Percentiles rank a stretch among this genome's conserved stretches.
These are phyloP conservation scores for Gobio occitaniae DNA, from an alignment of 2,797 vertebrate genomes.

Conservation along the genomic window DNA sequence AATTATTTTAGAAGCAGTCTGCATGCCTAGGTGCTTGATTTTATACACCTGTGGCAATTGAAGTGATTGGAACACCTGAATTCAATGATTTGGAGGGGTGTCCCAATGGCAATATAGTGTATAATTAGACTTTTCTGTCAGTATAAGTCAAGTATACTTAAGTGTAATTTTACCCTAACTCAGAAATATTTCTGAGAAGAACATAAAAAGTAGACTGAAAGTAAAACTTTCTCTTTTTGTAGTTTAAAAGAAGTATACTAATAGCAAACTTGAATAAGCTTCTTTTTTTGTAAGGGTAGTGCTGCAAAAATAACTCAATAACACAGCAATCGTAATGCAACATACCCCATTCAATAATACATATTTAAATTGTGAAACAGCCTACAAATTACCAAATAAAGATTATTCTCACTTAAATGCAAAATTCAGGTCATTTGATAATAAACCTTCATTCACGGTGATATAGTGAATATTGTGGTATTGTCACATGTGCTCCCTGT, in stretches of 20 bases:
- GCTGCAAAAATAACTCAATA: background rate
- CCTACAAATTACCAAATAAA: background rate
- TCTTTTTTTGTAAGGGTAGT: background rate
- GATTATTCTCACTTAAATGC: background rate
- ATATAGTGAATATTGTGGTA: background rate
- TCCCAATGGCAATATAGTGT: too few relatives aligned
- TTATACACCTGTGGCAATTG: too few relatives aligned
- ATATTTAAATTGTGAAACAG: background rate
- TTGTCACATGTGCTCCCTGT: too few relatives aligned
- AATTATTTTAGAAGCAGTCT: too few relatives aligned
- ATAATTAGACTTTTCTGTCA: too few relatives aligned
- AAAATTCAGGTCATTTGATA: background rate
- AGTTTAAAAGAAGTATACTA: background rate
- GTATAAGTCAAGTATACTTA: too few relatives aligned
- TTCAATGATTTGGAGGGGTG: too few relatives aligned
- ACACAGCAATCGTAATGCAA: background rate
- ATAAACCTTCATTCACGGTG: background rate
- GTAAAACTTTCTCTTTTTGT: background rate
- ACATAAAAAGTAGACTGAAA: background rate
- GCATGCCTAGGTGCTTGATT: too few relatives aligned
- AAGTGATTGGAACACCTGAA: too few relatives aligned
- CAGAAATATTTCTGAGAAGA: too few relatives aligned
- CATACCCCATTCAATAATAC: background rate
- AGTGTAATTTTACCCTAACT: too few relatives aligned
- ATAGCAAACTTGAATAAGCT: background rate